A percentile compares a stretch with the other conserved stretches of the same genome.
These are phyloP conservation scores for Mormyrus lacerda DNA, from an alignment of 2,113 vertebrate genomes.

Conservation along the genomic window DNA sequence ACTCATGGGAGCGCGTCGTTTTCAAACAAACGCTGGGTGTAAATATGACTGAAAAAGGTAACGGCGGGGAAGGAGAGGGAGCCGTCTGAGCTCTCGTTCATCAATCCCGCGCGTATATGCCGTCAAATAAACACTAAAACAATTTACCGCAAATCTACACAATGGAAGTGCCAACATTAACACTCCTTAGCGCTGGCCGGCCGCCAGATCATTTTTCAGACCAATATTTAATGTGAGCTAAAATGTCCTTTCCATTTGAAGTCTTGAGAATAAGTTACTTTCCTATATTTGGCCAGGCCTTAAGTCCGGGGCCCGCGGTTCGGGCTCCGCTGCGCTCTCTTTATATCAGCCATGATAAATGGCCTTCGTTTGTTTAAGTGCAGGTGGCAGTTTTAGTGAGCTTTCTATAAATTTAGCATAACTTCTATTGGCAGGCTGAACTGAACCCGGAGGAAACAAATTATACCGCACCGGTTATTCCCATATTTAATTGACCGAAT, in stretches of 20 bases:
- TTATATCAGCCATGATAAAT: constrained; percentile 76
- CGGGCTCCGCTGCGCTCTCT: constrained; percentile 66
- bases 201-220: constrained; percentile 72
- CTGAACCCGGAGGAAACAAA: constrained; percentile 79
- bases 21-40: constrained; percentile 36
- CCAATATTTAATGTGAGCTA: constrained; percentile 79
- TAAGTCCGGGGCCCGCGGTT: constrained; percentile 62
- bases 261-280: constrained; percentile 73
- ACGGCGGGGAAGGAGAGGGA: constrained; percentile 53
- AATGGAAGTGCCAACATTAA: constrained; percentile 88
- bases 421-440: constrained; percentile 77
- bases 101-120: constrained; percentile 81
- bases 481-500: constrained; percentile 75
- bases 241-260: constrained; percentile 79
- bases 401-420: constrained; percentile 79
- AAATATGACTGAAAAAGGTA: constrained; percentile 89
- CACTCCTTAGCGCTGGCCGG: constrained; percentile 77
- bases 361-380: constrained; percentile 77
- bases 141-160: constrained; percentile 85
- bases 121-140: constrained; percentile 88
- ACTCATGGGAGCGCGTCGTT: neutral
- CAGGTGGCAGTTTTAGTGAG: constrained; percentile 83
- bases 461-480: constrained; percentile 64
- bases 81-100: constrained; percentile 74
- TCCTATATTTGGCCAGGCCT: constrained; percentile 83